These are phyloP conservation scores for Pachyrhynchus sulphureomaculatus DNA, from an alignment of 1,140 invertebrate genomes.

Conservation along the genomic window DNA sequence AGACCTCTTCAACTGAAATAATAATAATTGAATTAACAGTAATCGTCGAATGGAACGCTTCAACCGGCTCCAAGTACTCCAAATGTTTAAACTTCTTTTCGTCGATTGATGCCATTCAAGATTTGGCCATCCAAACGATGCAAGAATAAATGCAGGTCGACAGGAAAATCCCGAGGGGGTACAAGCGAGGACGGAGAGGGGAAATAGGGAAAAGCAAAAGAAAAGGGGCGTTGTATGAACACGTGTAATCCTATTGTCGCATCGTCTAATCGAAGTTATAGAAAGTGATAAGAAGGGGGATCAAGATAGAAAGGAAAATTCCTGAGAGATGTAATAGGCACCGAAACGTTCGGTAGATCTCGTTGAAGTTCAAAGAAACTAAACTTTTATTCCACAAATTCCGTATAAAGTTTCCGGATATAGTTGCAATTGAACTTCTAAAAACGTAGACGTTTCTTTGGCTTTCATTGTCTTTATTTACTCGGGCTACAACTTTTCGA, in stretches of 20 bases:
- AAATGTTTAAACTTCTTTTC: background rate
- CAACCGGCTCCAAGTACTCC: no score
- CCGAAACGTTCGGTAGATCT: background rate
- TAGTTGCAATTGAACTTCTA: no score
- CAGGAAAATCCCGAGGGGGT: conserved; percentile 1
- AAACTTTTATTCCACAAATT: background rate
- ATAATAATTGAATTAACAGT: no score
- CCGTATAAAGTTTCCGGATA: no score
- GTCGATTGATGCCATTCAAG: background rate
- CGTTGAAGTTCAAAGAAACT: no score
- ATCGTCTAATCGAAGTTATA: conserved; percentile 5
- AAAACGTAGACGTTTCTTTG: no score
- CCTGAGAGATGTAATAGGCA: background rate
- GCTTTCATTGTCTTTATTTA: no score
- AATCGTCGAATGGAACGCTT: no score
- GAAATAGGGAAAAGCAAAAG: background rate
- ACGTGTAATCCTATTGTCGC: conserved; percentile 28
- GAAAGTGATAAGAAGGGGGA: background rate
- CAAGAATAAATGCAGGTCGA: conserved; percentile 20
- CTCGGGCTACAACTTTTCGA: no score
- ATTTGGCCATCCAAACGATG: background rate
- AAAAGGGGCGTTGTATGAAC: background rate
- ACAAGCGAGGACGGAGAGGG: background rate
- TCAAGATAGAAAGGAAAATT: background rate
- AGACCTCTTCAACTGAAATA: no score